Conservation (phyloP, 1,140 invertebrate species). For the Gonioctena quinquepunctata region DNA sequence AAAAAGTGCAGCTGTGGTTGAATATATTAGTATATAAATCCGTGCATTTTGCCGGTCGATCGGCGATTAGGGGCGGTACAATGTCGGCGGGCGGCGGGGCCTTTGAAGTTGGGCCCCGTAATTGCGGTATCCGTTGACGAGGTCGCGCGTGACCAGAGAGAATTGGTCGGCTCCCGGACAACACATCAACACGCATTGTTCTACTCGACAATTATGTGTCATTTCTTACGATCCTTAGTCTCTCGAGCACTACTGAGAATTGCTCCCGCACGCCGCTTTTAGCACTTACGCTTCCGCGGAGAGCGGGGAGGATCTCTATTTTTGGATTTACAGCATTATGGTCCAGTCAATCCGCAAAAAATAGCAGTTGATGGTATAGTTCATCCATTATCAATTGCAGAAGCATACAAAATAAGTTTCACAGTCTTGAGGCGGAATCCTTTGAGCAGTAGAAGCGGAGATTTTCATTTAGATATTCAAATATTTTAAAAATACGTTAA, state of each 20-base stretch:
- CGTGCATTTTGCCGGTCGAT: neutral
- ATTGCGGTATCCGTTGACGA: neutral
- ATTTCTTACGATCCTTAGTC: neutral
- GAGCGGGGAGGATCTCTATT: too few species aligned
- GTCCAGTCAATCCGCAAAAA: too few species aligned
- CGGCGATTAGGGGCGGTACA: neutral
- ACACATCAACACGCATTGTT: constrained; percentile 7
- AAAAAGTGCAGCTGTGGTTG: neutral
- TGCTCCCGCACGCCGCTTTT: neutral
- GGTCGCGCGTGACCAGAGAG: neutral
- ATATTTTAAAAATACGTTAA: too few species aligned
- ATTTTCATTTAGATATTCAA: too few species aligned
- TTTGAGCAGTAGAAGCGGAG: too few species aligned
- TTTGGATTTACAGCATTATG: too few species aligned
- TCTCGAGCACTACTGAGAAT: neutral
- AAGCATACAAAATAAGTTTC: too few species aligned
- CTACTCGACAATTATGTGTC: neutral
- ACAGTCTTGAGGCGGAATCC: too few species aligned
- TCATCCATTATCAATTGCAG: too few species aligned
- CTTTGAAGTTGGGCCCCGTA: neutral
- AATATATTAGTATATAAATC: neutral
- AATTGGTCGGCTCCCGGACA: neutral
- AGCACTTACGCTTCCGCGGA: neutral
- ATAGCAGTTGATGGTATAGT: too few species aligned
- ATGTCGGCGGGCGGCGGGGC: neutral